Conservation (phyloP, 2,888 invertebrate genomes). For the Caenorhabditis imperialis region DNA sequence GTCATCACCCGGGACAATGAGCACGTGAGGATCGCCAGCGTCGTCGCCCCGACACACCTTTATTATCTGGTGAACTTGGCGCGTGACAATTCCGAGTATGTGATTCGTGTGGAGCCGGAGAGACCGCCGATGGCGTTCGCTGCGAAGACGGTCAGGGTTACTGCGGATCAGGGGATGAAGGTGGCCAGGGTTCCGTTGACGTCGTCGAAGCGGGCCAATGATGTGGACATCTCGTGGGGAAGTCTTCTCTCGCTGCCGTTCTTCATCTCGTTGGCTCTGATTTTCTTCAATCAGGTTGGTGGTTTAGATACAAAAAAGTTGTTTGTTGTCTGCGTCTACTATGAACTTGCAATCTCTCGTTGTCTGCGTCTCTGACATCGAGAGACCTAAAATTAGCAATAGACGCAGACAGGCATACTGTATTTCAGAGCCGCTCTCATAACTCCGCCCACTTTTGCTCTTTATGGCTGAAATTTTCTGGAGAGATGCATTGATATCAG, state of each 20-base stretch:
- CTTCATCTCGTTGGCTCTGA: conserved; percentile 57
- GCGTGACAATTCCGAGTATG: conserved; percentile 54
- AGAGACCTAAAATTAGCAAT: no score
- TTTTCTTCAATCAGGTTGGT: conserved; percentile 62
- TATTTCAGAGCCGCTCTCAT: no score
- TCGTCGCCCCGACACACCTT: conserved; percentile 55
- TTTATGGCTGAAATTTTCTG: no score
- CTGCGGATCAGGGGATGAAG: conserved; percentile 56
- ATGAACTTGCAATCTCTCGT: no score
- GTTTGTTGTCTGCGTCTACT: no score
- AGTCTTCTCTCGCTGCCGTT: conserved; percentile 61
- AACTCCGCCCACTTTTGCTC: no score
- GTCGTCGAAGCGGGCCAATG: conserved; percentile 33
- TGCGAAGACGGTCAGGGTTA: conserved; percentile 55
- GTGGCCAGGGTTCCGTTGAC: conserved; percentile 59
- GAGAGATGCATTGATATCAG: no score
- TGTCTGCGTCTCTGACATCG: no score
- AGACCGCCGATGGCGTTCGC: conserved; percentile 48
- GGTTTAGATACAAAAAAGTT: background rate
- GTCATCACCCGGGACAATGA: conserved; percentile 22
- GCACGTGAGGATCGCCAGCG: conserved; percentile 30
- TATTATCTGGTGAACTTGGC: conserved; percentile 52
- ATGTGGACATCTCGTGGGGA: conserved; percentile 62
- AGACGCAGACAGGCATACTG: no score
- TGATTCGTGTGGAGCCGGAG: conserved; percentile 61